phyloP scores from a whole-genome alignment of 2,888 invertebrate species.

The Yponomeuta plumbellus region DNA sequence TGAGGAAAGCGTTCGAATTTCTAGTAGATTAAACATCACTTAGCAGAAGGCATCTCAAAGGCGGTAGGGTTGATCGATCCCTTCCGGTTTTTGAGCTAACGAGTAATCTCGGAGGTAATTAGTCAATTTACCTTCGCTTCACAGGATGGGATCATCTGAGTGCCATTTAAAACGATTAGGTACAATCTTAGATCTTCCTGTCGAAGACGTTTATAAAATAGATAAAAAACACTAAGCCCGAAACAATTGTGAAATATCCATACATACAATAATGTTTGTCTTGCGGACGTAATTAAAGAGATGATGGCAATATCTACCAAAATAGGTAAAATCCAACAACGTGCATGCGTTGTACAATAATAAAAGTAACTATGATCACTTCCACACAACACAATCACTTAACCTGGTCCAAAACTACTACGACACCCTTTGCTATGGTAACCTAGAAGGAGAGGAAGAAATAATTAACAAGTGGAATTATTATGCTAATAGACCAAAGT shows the following conservation, averaged over 20 bases:
- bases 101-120: constrained; percentile 64
- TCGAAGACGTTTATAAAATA: no score
- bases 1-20: background rate
- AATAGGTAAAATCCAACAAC: background rate
- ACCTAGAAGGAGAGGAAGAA: background rate
- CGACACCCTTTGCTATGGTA: no score
- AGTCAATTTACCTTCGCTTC: constrained; percentile 58
- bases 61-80: constrained; percentile 48
- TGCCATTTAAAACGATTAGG: constrained; percentile 33
- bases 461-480: background rate
- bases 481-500: background rate
- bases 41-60: background rate
- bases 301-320: background rate
- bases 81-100: constrained; percentile 53
- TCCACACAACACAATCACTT: no score
- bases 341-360: no score
- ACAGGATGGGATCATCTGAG: constrained; percentile 53
- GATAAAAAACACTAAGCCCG: no score
- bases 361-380: no score
- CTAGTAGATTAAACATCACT: background rate
- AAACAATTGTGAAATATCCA: no score
- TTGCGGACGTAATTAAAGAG: background rate
- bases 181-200: background rate
- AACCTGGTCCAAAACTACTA: no score
- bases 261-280: no score